A percentile compares a stretch with the other conserved stretches of the same genome.
Evolutionary conservation across 2,797 vertebrate species (phyloP).

Genomic region (Dermochelys coriacea): DNA sequence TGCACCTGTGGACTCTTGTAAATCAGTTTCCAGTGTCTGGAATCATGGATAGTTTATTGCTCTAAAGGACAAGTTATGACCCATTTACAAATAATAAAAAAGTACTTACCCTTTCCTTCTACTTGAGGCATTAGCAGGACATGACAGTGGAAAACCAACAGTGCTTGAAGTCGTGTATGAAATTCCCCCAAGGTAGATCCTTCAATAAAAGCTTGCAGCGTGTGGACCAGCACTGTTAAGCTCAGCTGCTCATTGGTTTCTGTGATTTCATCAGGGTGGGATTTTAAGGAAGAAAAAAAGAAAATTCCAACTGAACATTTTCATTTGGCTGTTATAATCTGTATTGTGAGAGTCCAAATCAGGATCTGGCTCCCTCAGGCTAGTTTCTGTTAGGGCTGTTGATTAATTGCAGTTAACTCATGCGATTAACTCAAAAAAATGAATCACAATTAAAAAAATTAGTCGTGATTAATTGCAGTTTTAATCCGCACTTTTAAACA

Average conservation of each 20-base stretch:
- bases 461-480: no score
- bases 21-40: not conserved
- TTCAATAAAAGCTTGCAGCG: slow-evolving; percentile 93
- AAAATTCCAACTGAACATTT: not conserved
- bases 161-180: slow-evolving; percentile 86
- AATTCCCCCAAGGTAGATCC: slow-evolving; percentile 93
- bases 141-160: slow-evolving; percentile 97
- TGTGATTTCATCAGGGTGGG: not conserved
- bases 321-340: not conserved
- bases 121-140: slow-evolving; percentile 87
- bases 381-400: not conserved
- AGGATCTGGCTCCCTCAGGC: not conserved
- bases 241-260: slow-evolving; percentile 75
- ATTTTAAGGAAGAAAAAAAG: not conserved
- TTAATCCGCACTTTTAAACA: no score
- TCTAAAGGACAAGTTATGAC: not conserved
- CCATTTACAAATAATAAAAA: not conserved
- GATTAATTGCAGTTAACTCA: no score
- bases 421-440: no score
- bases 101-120: slow-evolving; percentile 85
- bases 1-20: not conserved
- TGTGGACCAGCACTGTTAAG: slow-evolving; percentile 85
- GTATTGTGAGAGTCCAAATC: not conserved
- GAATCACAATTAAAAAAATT: no score
- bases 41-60: not conserved